Conservation (phyloP, 2,888 invertebrate genomes). For the Nasonovia ribisnigri region DNA sequence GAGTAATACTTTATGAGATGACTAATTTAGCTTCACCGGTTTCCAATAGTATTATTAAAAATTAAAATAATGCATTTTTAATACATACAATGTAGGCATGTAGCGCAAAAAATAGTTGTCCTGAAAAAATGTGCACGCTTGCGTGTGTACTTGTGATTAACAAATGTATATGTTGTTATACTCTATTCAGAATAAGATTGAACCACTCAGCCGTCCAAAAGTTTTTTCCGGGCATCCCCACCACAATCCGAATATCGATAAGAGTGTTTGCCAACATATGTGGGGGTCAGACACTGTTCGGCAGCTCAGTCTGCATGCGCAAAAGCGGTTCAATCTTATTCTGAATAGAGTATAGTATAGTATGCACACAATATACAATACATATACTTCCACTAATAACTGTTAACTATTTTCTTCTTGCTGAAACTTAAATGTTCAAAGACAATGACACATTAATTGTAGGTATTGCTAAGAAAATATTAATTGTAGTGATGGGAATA, state of each 20-base stretch:
- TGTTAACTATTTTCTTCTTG: not conserved
- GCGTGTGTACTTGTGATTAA: too few species aligned
- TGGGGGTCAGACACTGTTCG: too few species aligned
- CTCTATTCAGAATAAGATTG: too few species aligned
- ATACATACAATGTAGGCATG: too few species aligned
- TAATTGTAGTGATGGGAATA: not conserved
- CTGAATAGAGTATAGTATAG: too few species aligned
- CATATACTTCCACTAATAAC: not conserved
- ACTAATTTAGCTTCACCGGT: not conserved
- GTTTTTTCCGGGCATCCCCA: too few species aligned
- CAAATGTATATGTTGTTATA: too few species aligned
- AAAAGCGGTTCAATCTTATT: too few species aligned
- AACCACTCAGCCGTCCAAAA: too few species aligned
- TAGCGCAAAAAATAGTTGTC: not conserved
- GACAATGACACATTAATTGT: not conserved
- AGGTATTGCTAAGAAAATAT: not conserved
- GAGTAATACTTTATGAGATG: not conserved
- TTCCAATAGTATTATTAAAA: not conserved
- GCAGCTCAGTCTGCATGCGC: too few species aligned
- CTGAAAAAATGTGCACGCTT: not conserved
- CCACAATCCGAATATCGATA: too few species aligned
- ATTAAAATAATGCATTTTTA: not conserved
- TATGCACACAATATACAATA: not conserved
- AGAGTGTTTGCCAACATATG: too few species aligned
- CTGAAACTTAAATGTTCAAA: not conserved